Base-by-base conservation (phyloP, 2,113 vertebrate genomes). In the Panurus biarmicus region DNA sequence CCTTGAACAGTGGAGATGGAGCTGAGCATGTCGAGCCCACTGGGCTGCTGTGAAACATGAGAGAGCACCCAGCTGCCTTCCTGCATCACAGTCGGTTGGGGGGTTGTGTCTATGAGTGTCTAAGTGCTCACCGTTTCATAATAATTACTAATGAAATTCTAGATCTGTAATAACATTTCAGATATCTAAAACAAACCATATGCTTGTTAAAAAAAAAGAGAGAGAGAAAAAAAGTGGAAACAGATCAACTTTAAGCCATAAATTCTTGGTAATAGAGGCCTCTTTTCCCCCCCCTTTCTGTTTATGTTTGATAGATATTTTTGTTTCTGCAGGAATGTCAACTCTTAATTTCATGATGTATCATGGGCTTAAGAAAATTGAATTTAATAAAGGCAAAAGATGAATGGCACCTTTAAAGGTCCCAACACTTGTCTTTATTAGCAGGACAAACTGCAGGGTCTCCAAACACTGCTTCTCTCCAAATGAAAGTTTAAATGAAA, bases 391-490 rank as follows among this genome's bases (percentile, higher is more conserved):
- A 98, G 97, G 97, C 96, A 97, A 98, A 97, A 98, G 98, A 98
- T 98, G 97, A 98, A 98, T 98, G 97, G 96, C 97, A 98, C 97
- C 98, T 97, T 98, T 97, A 98, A 98, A 98, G 98, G 98, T 98
- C 98, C 98, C 97, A 98, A 98, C 98, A 98, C 98, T 98, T 98
- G 98, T 98, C 98, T 98, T 98, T 98, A 98, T 98, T 98, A 98
- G 97, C 96, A 96, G 97, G 98, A 98, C 97, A 98, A 97, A 98
- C 97, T 97, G 96, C 96, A 96, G 97, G 97, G 95, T 97, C 97
- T 97, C 97, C 97, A 97, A 98, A 98, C 97, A 98, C 97, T 96
- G 97, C 97, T 96, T 97, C 97, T 97, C 95, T 97, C 94, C 97
- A 98, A 98, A 98, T 98, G 97, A 98, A 98, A 98, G 97, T 98